Evolutionary conservation across 2,113 vertebrate species (phyloP).

Genomic region (Malurus alboscapulatus): DNA sequence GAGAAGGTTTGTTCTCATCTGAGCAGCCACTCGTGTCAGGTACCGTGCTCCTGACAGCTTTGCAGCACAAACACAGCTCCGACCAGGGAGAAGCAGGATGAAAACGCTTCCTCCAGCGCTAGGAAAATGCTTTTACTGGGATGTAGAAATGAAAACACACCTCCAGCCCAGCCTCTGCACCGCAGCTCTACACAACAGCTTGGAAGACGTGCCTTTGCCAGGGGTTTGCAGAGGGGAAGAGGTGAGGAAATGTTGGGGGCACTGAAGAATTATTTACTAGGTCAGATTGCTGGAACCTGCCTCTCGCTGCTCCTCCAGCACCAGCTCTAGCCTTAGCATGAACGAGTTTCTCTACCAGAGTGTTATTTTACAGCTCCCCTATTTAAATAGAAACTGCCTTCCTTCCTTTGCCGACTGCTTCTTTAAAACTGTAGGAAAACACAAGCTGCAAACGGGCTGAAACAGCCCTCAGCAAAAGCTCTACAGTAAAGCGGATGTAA

Average conservation of each 20-base stretch:
- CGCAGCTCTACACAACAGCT: not conserved
- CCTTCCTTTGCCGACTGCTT: not conserved
- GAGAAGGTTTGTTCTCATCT: conserved; percentile 6
- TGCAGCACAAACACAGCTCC: not conserved
- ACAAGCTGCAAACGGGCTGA: conserved; percentile 13
- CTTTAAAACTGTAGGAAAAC: conserved; percentile 39
- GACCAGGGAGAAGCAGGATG: not conserved
- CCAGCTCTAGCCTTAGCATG: not conserved
- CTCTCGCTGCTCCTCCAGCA: not conserved
- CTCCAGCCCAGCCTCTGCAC: not conserved
- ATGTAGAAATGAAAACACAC: conserved; percentile 3
- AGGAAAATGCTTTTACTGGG: not conserved
- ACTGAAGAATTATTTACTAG: not conserved
- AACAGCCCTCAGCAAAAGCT: conserved; percentile 42
- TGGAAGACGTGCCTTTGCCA: not conserved
- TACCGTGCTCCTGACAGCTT: not conserved
- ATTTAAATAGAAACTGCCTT: not conserved
- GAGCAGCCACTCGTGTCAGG: conserved; percentile 4
- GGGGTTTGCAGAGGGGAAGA: not conserved
- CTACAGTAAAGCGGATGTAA: conserved; percentile 6
- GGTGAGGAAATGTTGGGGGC: not conserved
- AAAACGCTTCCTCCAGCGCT: not conserved
- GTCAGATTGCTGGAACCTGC: not conserved
- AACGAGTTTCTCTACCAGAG: not conserved
- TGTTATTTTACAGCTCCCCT: not conserved